Base-by-base conservation (phyloP, 2,797 vertebrate genomes). In the Catamblyrhynchus diadema region DNA sequence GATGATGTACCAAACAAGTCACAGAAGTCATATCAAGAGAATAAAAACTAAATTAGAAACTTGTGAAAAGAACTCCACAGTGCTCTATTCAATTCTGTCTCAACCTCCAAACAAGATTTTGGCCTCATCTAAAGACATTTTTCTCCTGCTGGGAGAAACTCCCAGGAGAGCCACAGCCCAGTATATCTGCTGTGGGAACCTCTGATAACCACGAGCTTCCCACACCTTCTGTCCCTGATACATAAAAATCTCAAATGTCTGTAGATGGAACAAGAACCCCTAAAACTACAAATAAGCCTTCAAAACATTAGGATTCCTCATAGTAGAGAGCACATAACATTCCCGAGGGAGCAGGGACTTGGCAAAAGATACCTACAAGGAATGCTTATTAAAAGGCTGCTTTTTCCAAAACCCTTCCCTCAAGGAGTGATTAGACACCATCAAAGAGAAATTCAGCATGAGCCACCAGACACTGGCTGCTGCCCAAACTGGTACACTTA, bases 291-390 rank as follows among this genome's bases (percentile, higher is more conserved):
- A 61, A 48, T 5, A 70, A 73, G 5, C 1, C 28, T n/a, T 70
- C 23, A 60, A 54, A 66, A 45, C 2, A 18, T 51, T 14, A 45
- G 20, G 32, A 14, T 37, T 81, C 61, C 25, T 42, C 8, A 32
- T 0, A 56, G 11, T 2, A 35, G 14, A 54, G 6, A 79, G 16
- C 22, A 20, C 0, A 0, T 25, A 62, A 60, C 14, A 3, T 7
- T 35, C 20, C 30, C 45, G 4, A 45, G 5, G 16, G 8, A 67
- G 32, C 24, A 64, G 4, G 10, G 78, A 54, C 24, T 24, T 44
- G 20, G 24, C 37, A 74, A 81, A 80, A 69, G 14, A 42, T 28
- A 17, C 32, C 60, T 3, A 1, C 14, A 18, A 37, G 3, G 32
- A 81, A 67, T 3, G 2, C 20, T 18, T 86, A 78, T 32, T 69